These are phyloP conservation scores for Coptotermes formosanus DNA, from an alignment of 1,140 invertebrate species.

Conservation along the genomic window DNA sequence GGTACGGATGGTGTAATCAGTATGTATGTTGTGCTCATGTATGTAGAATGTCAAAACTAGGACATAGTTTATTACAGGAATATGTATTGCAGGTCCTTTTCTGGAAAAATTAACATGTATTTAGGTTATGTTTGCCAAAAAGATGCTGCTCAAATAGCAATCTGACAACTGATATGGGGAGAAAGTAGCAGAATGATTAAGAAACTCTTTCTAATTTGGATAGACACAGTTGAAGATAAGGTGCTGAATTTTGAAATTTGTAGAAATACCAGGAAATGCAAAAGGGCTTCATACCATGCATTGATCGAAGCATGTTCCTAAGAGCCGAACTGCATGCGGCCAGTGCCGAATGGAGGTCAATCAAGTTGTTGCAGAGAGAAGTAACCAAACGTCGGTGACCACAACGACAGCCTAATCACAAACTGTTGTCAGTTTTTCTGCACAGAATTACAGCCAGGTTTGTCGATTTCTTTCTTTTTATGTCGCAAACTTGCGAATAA, in stretches of 20 bases:
- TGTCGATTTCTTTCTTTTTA: too few species aligned
- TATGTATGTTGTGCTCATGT: too few species aligned
- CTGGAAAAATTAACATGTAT: too few species aligned
- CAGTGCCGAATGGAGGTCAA: neutral
- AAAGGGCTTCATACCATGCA: neutral
- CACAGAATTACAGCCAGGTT: too few species aligned
- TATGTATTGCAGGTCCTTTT: too few species aligned
- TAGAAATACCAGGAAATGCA: neutral
- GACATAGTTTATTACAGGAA: too few species aligned
- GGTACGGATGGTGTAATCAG: too few species aligned
- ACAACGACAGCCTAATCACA: neutral
- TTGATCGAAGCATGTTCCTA: neutral
- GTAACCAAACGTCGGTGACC: neutral
- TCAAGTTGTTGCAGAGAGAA: constrained; percentile 6
- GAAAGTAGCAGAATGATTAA: neutral
- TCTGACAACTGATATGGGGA: neutral
- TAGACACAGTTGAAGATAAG: neutral
- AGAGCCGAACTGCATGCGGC: constrained; percentile 12
- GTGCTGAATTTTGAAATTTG: neutral
- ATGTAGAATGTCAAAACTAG: too few species aligned
- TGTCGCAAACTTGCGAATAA: too few species aligned
- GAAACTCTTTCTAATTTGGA: neutral
- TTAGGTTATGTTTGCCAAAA: too few species aligned
- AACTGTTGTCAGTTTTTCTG: neutral
- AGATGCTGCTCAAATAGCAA: neutral